Evolutionary conservation across 2,888 invertebrate genomes (phyloP).

Genomic region (Baccha elongata): DNA sequence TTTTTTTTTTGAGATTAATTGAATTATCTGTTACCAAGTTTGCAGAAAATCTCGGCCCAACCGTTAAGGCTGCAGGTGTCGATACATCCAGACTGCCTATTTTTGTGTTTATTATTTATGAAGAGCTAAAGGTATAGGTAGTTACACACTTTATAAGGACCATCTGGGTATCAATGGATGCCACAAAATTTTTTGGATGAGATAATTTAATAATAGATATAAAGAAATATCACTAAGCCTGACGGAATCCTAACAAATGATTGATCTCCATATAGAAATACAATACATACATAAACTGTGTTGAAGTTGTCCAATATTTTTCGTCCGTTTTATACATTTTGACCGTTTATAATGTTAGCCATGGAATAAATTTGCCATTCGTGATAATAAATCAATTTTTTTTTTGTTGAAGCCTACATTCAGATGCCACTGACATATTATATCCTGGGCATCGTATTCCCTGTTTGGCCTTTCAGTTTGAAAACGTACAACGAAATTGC

Average conservation of each 20-base stretch:
- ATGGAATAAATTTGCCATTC: constrained; percentile 47
- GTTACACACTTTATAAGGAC: too few species aligned
- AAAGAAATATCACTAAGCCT: background rate
- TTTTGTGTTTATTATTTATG: too few species aligned
- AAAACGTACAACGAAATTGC: constrained; percentile 5
- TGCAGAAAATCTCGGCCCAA: too few species aligned
- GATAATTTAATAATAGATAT: too few species aligned
- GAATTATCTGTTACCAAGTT: too few species aligned
- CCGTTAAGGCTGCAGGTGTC: too few species aligned
- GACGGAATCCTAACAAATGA: constrained; percentile 16
- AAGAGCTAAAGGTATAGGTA: too few species aligned
- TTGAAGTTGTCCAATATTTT: constrained; percentile 17
- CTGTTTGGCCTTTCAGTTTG: background rate
- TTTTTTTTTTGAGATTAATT: too few species aligned
- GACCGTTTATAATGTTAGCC: constrained; percentile 32
- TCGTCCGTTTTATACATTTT: background rate
- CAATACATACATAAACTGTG: background rate
- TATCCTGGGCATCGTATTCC: constrained; percentile 8
- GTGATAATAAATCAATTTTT: constrained; percentile 61
- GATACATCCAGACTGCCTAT: too few species aligned
- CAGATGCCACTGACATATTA: constrained; percentile 8
- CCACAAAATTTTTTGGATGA: too few species aligned
- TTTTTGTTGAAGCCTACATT: constrained; percentile 1
- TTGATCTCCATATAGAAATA: too few species aligned
- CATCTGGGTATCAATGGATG: too few species aligned